Evolutionary conservation across 2,888 invertebrate genomes (phyloP), one percentile per base, ranked within the genome.

Genomic region (Criorhina ranunculi): DNA sequence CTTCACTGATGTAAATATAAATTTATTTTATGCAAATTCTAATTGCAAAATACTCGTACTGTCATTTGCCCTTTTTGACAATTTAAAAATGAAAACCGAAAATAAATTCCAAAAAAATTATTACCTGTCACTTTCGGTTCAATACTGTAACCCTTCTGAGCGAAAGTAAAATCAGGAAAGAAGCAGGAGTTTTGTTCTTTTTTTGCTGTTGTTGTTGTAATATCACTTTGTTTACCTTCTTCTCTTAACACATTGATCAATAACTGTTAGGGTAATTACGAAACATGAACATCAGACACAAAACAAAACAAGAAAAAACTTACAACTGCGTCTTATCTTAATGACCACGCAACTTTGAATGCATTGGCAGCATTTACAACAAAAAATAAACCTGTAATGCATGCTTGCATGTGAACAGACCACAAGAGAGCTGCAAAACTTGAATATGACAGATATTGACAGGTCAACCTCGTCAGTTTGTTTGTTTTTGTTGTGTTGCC

Each of bases 141-240:
- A 72, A 12, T 15, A 37, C 40, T 49, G 62, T 83, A 83, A 83
- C 83, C 78, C 69, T 44, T 83, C 49, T 83, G 15, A 35, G 55
- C 42, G 60, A 85, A 85, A 85, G 85, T 85, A 80, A 85, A 85
- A 85, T 60, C 85, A 85, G 85, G 85, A 85, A n/a, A 85, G 85
- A 75, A 40, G 51, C 55, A 24, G 72, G 55, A 60, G 69, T 67
- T 64, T 64, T 59, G 62, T 57, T 55, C 60, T 73, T 24, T 24
- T 24, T 24, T 24, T 24, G n/a, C n/a, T n/a, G n/a, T n/a, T n/a
- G n/a, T n/a, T 4, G 24, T 24, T 24, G n/a, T 35, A 53, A 59
- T 40, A 46, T 53, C 60, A 29, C 46, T 70, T 78, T 70, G 62
- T 70, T 70, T 75, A 57, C 31, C 3, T 57, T 57, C 51, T 42